Conservation (phyloP, 2,888 invertebrate species). For the Rhamphomyia laevipes region DNA sequence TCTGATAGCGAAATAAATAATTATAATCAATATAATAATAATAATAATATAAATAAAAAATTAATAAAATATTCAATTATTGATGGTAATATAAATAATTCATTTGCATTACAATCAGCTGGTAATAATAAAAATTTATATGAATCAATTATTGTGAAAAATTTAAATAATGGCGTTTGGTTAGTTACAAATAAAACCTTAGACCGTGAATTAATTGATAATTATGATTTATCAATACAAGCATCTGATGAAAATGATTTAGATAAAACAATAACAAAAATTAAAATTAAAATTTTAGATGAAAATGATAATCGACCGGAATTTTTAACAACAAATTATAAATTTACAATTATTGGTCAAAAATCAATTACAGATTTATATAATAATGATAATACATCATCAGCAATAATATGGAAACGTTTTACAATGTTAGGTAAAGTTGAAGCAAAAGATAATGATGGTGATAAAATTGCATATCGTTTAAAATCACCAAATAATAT, state of each 20-base stretch:
- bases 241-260: slow-evolving; percentile 70
- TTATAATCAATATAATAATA: slow-evolving; percentile 12
- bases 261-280: slow-evolving; percentile 68
- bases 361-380: slow-evolving; percentile 41
- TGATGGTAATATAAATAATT: slow-evolving; percentile 60
- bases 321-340: slow-evolving; percentile 66
- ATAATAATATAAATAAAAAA: slow-evolving; percentile 21
- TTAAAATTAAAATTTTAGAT: slow-evolving; percentile 65
- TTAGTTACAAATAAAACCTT: slow-evolving; percentile 63
- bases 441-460: slow-evolving; percentile 78
- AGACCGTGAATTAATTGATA: slow-evolving; percentile 62
- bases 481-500: slow-evolving; percentile 68
- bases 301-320: slow-evolving; percentile 88
- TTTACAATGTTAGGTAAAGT: slow-evolving; percentile 78
- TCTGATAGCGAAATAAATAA: slow-evolving; percentile 45
- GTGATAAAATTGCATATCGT: slow-evolving; percentile 83
- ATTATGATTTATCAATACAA: slow-evolving; percentile 64
- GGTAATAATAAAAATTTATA: slow-evolving; percentile 19
- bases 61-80: slow-evolving; percentile 69
- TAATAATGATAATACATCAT: neutral
- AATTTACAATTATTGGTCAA: slow-evolving; percentile 61
- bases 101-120: slow-evolving; percentile 52
- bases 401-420: slow-evolving; percentile 51
- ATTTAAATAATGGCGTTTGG: slow-evolving; percentile 52
- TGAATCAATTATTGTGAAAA: slow-evolving; percentile 28